Percentiles rank a stretch among this genome's conserved stretches.
These are phyloP conservation scores for Sarcoramphus papa DNA, from an alignment of 2,797 vertebrate species.

Conservation along the genomic window DNA sequence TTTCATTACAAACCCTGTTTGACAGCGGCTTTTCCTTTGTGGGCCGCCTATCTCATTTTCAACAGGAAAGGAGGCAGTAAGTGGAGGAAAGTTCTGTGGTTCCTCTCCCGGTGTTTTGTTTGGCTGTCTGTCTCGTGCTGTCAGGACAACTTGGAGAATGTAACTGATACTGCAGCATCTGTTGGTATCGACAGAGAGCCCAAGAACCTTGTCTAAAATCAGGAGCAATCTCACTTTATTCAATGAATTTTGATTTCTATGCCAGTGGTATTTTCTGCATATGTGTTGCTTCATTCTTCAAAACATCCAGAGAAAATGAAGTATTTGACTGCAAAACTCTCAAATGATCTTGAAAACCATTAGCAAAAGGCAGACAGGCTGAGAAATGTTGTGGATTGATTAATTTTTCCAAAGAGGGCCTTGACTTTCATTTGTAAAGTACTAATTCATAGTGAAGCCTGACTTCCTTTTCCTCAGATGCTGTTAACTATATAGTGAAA, in stretches of 20 bases:
- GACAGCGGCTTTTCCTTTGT: not conserved
- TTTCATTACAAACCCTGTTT: not conserved
- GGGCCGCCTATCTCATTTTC: not conserved
- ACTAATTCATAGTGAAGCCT: not conserved
- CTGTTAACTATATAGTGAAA: not conserved
- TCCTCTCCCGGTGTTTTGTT: not conserved
- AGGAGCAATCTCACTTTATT: not conserved
- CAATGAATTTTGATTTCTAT: not conserved
- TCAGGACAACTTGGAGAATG: not conserved
- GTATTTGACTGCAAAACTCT: not conserved
- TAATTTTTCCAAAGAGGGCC: not conserved
- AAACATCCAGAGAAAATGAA: not conserved
- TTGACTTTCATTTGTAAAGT: not conserved
- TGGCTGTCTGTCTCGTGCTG: not conserved
- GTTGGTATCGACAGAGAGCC: not conserved
- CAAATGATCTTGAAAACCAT: not conserved
- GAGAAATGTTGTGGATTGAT: not conserved
- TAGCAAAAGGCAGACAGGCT: not conserved
- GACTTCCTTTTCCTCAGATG: not conserved
- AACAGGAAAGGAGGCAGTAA: not conserved
- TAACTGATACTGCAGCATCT: not conserved
- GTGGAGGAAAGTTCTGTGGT: not conserved
- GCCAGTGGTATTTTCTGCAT: not conserved
- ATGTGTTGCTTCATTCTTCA: not conserved
- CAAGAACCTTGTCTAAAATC: not conserved